Evolutionary conservation across 2,113 vertebrate genomes (phyloP).

Genomic region (Choloepus hoffmanni): DNA sequence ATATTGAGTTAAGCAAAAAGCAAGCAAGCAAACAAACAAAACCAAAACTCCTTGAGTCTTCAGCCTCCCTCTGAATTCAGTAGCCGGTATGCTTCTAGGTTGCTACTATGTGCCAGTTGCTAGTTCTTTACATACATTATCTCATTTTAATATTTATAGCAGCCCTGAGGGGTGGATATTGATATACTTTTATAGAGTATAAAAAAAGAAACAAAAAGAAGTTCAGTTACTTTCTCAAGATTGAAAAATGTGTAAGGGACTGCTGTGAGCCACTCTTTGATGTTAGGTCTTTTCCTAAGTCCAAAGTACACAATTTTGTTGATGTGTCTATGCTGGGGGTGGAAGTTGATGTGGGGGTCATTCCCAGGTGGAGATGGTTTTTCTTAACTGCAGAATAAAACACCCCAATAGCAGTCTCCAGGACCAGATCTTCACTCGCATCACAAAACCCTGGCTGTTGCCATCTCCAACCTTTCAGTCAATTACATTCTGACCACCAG

Average conservation of each 20-base stretch:
- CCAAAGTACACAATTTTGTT: constrained; percentile 19
- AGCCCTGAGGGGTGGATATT: not conserved
- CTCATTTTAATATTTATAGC: not conserved
- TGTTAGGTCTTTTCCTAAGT: not conserved
- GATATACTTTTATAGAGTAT: not conserved
- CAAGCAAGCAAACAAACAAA: not conserved
- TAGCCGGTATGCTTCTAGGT: not conserved
- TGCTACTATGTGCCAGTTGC: not conserved
- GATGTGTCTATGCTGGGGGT: not conserved
- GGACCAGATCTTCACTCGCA: not conserved
- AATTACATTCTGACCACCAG: not conserved
- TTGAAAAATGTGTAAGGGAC: not conserved
- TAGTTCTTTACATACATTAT: not conserved
- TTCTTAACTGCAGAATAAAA: not conserved
- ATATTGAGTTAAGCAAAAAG: not conserved
- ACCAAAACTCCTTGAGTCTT: not conserved
- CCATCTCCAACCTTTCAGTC: not conserved
- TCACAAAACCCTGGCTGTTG: not conserved
- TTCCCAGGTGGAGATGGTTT: not conserved
- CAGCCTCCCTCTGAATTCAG: not conserved
- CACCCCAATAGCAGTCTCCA: not conserved
- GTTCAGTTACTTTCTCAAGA: constrained; percentile 7
- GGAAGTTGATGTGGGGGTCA: not conserved
- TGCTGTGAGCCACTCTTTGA: not conserved
- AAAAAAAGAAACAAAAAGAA: not conserved